These are phyloP conservation scores for Acanthopagrus latus DNA, from an alignment of 2,797 vertebrate genomes.

Conservation along the genomic window DNA sequence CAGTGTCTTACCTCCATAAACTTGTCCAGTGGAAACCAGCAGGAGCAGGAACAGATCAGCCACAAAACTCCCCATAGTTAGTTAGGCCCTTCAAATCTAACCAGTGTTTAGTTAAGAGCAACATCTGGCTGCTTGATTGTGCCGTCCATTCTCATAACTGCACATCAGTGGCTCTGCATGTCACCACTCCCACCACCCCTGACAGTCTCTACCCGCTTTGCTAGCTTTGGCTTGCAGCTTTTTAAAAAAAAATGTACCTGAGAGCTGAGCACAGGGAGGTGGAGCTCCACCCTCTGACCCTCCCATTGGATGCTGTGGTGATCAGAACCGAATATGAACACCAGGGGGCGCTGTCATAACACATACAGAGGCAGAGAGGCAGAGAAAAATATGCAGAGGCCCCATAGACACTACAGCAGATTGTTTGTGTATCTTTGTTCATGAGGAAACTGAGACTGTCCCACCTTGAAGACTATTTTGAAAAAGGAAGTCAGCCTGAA, in stretches of 20 bases:
- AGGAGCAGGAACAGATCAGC: slow-evolving; percentile 70
- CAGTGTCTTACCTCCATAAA: slow-evolving; percentile 80
- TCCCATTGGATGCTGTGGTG: slow-evolving; percentile 13
- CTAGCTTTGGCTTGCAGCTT: slow-evolving; percentile 44
- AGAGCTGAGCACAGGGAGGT: slow-evolving; percentile 28
- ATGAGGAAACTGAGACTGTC: background rate
- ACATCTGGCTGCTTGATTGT: slow-evolving; percentile 58
- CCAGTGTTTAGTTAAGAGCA: slow-evolving; percentile 50
- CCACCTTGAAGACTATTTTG: background rate
- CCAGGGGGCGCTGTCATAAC: slow-evolving; percentile 49
- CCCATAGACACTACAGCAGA: background rate
- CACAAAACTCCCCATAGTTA: slow-evolving; percentile 68
- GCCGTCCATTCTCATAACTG: slow-evolving; percentile 37
- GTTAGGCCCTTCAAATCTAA: slow-evolving; percentile 12
- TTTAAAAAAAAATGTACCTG: slow-evolving; percentile 61
- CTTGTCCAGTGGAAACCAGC: slow-evolving; percentile 70
- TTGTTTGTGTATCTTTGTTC: background rate
- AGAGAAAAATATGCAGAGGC: background rate
- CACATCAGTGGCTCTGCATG: slow-evolving; percentile 6
- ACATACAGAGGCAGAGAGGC: background rate
- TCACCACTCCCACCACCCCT: slow-evolving; percentile 9
- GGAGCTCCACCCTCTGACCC: slow-evolving; percentile 62
- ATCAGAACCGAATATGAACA: slow-evolving; percentile 45
- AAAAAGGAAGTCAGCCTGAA: background rate
- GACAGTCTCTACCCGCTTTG: slow-evolving; percentile 17